A percentile compares a stretch with the other conserved stretches of the same genome.
phyloP scores from a whole-genome alignment of 1,140 invertebrate genomes.

The Nomia melanderi region DNA sequence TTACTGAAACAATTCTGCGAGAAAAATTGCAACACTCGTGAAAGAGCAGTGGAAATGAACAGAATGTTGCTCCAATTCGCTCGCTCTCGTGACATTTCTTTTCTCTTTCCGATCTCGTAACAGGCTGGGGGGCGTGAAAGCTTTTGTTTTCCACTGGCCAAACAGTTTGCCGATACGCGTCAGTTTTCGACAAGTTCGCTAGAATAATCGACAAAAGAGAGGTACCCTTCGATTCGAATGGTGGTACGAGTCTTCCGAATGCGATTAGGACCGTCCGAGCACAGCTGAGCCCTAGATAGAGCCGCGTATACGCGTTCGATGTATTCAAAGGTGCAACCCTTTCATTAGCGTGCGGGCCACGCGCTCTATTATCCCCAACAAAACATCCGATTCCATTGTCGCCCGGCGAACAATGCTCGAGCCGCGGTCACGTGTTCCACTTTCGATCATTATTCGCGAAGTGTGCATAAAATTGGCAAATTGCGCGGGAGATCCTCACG shows the following conservation, averaged over 20 bases:
- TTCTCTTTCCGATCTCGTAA: no score
- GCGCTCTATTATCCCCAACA: slow-evolving; percentile 78
- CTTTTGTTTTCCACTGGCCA: no score
- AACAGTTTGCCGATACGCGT: no score
- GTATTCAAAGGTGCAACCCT: slow-evolving; percentile 79
- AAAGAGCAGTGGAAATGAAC: no score
- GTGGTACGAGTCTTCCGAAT: not conserved
- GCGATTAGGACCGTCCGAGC: slow-evolving; percentile 35
- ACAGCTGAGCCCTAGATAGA: slow-evolving; percentile 62
- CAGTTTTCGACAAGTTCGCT: no score
- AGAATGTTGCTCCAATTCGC: no score
- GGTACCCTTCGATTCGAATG: not conserved
- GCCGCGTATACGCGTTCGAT: slow-evolving; percentile 63
- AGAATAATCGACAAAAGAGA: not conserved
- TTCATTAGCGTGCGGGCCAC: slow-evolving; percentile 80
- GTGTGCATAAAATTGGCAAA: slow-evolving; percentile 76
- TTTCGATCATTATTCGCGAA: slow-evolving; percentile 77
- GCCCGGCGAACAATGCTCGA: slow-evolving; percentile 68
- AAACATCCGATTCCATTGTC: slow-evolving; percentile 80
- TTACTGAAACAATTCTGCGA: no score
- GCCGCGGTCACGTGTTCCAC: slow-evolving; percentile 74
- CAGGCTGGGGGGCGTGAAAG: no score
- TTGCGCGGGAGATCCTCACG: slow-evolving; percentile 44
- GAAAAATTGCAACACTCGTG: no score
- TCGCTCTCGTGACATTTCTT: no score